Conservation (phyloP, 2,797 vertebrate species). For the Acrossocheilus wenchowensis region DNA sequence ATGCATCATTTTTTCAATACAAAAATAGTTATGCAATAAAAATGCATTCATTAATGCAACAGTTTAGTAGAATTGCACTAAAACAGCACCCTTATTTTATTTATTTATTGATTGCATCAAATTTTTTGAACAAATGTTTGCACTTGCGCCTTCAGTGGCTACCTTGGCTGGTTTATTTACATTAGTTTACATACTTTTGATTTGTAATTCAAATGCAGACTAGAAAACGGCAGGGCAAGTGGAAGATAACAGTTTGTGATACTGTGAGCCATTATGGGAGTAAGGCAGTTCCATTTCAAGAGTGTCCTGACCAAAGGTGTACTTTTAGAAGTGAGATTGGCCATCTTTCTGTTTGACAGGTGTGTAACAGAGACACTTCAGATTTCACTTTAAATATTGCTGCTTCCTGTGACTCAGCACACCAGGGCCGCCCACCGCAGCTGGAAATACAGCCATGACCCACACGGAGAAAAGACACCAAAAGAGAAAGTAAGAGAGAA, state of each 20-base stretch:
- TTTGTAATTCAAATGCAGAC: not conserved
- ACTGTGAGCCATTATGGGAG: not conserved
- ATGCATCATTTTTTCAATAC: not conserved
- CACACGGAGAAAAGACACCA: conserved; percentile 15
- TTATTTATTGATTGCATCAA: not conserved
- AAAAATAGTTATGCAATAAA: not conserved
- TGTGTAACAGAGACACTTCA: conserved; percentile 31
- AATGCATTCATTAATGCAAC: not conserved
- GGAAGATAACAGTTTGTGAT: conserved; percentile 9
- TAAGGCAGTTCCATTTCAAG: conserved; percentile 29
- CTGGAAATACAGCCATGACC: conserved; percentile 54
- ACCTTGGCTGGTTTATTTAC: not conserved
- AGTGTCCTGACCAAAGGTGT: not conserved
- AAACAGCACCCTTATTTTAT: not conserved
- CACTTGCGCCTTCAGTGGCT: not conserved
- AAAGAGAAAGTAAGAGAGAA: not conserved
- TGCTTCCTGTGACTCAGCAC: conserved; percentile 45
- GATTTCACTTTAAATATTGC: conserved; percentile 42
- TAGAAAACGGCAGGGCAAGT: not conserved
- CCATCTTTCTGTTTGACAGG: conserved; percentile 45
- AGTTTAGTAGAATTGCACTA: not conserved
- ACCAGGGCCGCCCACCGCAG: conserved; percentile 50
- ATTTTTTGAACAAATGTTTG: no score
- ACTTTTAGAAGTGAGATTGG: conserved; percentile 38
- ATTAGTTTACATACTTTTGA: not conserved